Base-by-base conservation (phyloP, 2,113 vertebrate species). In the Ptyas mucosa region DNA sequence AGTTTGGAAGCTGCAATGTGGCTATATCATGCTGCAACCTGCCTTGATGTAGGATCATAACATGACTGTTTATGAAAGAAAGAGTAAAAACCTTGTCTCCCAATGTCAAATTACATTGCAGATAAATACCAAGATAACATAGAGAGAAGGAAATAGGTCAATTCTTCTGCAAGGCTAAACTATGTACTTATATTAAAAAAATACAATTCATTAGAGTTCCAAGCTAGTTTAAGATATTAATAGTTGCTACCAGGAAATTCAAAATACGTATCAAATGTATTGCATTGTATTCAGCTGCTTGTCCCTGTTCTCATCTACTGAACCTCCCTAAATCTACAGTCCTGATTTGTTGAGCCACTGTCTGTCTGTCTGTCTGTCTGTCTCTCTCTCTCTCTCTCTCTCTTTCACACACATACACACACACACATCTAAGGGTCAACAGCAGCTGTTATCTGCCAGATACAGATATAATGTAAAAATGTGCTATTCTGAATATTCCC, bases 1-100 rank as follows among this genome's bases (percentile, higher is more conserved):
- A 3, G 64, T 14, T 14, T 54, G 0, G 4, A 69, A 10, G 11
- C 43, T 29, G 91, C 88, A 95, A 86, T 85, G 58, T 91, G 92
- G 8, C 10, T 0, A 8, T 39, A n/a, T 12, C n/a, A 1, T 46
- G 14, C 6, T 92, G 14, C 12, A 3, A 90, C 12, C 34, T 51
- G 91, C 94, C 58, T 58, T 55, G 85, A 14, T 0, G 0, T 18
- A 2, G 7, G 3, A 69, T 85, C 2, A 57, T 93, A 93, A 94
- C 26, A 0, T 4, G 92, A 92, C 88, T 94, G 93, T 86, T 91
- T 0, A 91, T 93, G 18, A 92, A 94, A 88, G 92, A 92, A 11
- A 29, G 52, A 88, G 15, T 3, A 87, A 64, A 58, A 91, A 94
- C 75, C 43, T 92, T 93, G 20, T 5, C 95, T 87, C 89, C 93